Base-by-base conservation (phyloP, 2,888 invertebrate genomes). In the Tetranychus piercei region DNA sequence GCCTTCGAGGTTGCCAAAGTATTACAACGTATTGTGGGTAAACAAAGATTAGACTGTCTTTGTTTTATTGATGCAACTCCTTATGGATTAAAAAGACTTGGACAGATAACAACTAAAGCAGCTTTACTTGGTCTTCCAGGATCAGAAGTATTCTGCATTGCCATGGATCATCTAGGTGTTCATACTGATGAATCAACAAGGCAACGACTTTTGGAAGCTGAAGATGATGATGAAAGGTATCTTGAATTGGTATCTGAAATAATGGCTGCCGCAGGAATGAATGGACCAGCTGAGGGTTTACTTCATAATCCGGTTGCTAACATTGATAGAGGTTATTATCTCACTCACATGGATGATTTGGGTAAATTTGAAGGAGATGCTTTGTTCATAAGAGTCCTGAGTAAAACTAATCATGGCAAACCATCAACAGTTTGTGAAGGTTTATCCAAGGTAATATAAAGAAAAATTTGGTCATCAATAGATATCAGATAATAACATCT, bases 1-100 rank as follows among this genome's bases (percentile, higher is more conserved):
- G 66, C 67, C 15, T 22, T 73, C n/a, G 73, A 73, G 22, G 44
- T 73, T 66, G 23, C 43, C 69, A 43, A 44, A 67, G 69, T 73
- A 43, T n/a, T 73, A 34, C 73, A 73, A 18, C 23, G 66, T 23
- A 11, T 22, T 44, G 43, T 45, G 20, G 43, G 22, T 44, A 22
- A 23, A 64, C 8, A 43, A 66, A 15, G 67, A 22, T 20, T 20
- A 11, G 8, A 69, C 20, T 11, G 69, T 23, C 20, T 69, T 11
- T 20, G 20, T 11, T 69, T 69, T 69, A 69, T 69, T 23, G 69
- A 69, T 69, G 69, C 69, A 23, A 23, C 69, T 20, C 69, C 69
- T 18, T 69, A 69, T 69, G 69, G 69, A 69, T 22, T 69, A 6
- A 20, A 22, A 69, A 69, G 34, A 23, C 34, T 69, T 18, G 69